Evolutionary conservation across 2,888 invertebrate species (phyloP), one percentile per base, ranked within the genome.

Genomic region (Xanthia icteritia): DNA sequence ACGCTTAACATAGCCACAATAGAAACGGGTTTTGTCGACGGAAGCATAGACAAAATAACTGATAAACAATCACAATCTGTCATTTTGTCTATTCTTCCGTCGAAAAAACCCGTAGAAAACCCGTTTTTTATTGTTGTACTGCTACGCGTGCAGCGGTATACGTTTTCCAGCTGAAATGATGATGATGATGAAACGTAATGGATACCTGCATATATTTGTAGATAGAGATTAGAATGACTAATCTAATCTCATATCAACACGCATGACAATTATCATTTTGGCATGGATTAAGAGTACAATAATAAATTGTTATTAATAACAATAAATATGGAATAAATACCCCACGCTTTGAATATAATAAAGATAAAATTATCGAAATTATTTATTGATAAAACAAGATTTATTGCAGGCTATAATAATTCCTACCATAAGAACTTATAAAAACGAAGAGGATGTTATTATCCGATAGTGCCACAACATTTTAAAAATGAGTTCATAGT

Each of bases 401-500:
- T 67, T 82, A 81, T 54, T 58, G n/a, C 17, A 39, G 6, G 20
- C 2, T 20, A 20, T 23, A 15, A 15, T 60, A 60, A 39, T 5
- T n/a, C n/a, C n/a, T n/a, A 48, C 8, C 20, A 48, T 20, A 23
- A 36, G 1, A 61, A 75, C 48, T 39, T 27, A 4, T 5, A 9
- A 51, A 66, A 31, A 31, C 1, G 1, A 23, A 51, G 8, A 27
- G 4, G 31, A 31, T 20, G 17, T 13, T 48, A n/a, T 3, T 23
- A 15, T 45, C 4, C 13, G 13, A 60, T 56, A 73, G 0, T 31
- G 11, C 0, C 27, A 15, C 2, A 15, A 0, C 72, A 80, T 74
- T 83, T 77, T 2, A 0, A 0, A 0, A 0, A 0, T 0, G 0
- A 0, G 0, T 0, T 0, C 0, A 11, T 15, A 31, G 98, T 98